Conservation (phyloP, 2,113 vertebrate species). For the Phalacrocorax carbo region DNA sequence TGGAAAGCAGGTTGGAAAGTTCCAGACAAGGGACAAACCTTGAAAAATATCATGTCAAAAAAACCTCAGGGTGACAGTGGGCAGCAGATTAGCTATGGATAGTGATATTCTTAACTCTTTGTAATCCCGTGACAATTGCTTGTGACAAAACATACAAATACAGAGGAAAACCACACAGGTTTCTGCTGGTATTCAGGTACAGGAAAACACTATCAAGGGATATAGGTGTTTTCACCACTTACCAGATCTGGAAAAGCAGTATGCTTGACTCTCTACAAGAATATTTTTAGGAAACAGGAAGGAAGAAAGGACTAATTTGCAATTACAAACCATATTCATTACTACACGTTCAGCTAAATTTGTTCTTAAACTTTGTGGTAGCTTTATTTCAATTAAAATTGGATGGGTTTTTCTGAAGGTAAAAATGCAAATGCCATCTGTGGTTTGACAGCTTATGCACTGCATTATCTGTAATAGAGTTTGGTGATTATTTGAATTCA, state of each 20-base stretch:
- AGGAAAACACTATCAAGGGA: not conserved
- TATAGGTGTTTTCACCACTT: not conserved
- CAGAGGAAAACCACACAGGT: not conserved
- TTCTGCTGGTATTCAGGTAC: not conserved
- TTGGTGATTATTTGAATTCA: slow-evolving; percentile 5
- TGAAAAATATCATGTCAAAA: not conserved
- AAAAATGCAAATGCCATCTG: not conserved
- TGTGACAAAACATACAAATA: not conserved
- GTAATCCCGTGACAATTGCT: not conserved
- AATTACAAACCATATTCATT: not conserved
- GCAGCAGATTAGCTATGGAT: not conserved
- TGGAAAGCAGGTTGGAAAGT: not conserved
- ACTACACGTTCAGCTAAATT: not conserved
- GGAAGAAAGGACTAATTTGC: not conserved
- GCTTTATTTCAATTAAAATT: not conserved
- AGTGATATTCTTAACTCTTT: not conserved
- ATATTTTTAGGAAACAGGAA: not conserved
- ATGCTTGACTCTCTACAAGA: not conserved
- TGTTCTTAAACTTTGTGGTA: not conserved
- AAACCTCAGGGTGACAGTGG: not conserved
- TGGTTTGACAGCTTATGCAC: not conserved
- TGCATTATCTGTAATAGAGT: not conserved
- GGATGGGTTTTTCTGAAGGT: not conserved
- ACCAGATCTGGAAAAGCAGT: not conserved
- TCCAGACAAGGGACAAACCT: not conserved